Base-by-base conservation (phyloP, 2,888 invertebrate genomes). In the Caenorhabditis auriculariae region DNA sequence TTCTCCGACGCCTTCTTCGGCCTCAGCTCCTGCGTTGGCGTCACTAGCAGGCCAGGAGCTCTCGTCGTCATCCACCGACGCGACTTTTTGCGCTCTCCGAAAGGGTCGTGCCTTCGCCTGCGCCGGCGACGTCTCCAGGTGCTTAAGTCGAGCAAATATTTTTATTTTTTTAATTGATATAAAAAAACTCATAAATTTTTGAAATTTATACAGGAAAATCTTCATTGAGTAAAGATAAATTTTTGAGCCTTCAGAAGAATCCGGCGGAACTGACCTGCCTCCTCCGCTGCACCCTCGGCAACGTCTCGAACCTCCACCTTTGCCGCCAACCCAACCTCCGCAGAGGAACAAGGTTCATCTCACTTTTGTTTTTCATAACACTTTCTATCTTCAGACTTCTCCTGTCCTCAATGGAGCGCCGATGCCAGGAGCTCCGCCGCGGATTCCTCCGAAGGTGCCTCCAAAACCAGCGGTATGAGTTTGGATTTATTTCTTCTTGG, bases 401-500 rank as follows among this genome's bases (percentile, higher is more conserved):
- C 9, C 35, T 35, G 35, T n/a, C n/a, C 35, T 49, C n/a, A 58
- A 63, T 26, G 58, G 54, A 32, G 54, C 64, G 17, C 54, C 54
- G 7, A 39, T 50, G n/a, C 54, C 57, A 6, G 54, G 48, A 28
- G 53, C 42, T 5, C 48, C 58, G 15, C 74, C 74, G 15, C 69
- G 73, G 51, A 58, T 75, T n/a, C 81, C 81, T 9, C 80, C 80
- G 19, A 69, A 71, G 37, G 66, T 77, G 15, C 81, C 75, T 28
- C 77, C 75, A 19, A 80, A 80, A 46, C 79, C 80, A 54, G 66
- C 72, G 66, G 80, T 80, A 43, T 28, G 77, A 69, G 39, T 41
- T 21, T 32, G n/a, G n/a, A n/a, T n/a, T n/a, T n/a, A n/a, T n/a
- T n/a, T n/a, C n/a, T n/a, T n/a, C n/a, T n/a, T n/a, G n/a, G n/a